Evolutionary conservation across 2,113 vertebrate genomes (phyloP).

Genomic region (Psilopsiagon aurifrons): DNA sequence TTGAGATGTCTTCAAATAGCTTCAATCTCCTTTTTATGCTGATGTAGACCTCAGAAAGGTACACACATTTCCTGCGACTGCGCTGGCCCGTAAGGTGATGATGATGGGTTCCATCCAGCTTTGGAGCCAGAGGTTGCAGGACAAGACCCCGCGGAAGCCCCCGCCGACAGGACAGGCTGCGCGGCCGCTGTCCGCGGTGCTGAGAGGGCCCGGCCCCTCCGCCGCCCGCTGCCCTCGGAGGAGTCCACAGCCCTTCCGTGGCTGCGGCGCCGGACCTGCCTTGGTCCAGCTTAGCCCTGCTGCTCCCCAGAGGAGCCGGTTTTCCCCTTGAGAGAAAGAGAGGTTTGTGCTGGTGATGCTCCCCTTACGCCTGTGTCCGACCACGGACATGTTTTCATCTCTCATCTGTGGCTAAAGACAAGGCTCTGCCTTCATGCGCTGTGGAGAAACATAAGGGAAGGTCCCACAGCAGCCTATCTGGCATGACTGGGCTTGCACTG

Average conservation of each 20-base stretch:
- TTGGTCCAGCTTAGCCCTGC: not conserved
- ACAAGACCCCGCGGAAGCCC: not conserved
- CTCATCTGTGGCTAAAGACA: rapidly evolving
- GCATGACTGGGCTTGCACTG: not conserved
- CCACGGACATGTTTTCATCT: rapidly evolving
- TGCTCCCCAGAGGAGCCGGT: not conserved
- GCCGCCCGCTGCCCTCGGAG: not conserved
- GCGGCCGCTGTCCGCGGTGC: constrained; percentile 60
- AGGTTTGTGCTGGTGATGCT: not conserved
- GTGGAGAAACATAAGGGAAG: rapidly evolving
- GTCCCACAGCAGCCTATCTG: not conserved
- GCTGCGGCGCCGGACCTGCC: not conserved
- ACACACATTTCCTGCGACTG: not conserved
- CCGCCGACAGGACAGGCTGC: not conserved
- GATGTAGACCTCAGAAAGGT: rapidly evolving
- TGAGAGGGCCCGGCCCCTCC: not conserved
- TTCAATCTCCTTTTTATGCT: rapidly evolving
- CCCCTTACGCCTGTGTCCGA: rapidly evolving
- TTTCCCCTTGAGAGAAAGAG: rapidly evolving
- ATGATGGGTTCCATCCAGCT: not conserved
- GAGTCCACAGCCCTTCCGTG: rapidly evolving
- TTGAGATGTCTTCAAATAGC: rapidly evolving
- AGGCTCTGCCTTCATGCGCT: rapidly evolving
- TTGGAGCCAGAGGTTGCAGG: not conserved
- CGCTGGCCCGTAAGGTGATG: not conserved